Evolutionary conservation across 2,888 invertebrate genomes (phyloP).

Genomic region (Tetrapedia diversipes): DNA sequence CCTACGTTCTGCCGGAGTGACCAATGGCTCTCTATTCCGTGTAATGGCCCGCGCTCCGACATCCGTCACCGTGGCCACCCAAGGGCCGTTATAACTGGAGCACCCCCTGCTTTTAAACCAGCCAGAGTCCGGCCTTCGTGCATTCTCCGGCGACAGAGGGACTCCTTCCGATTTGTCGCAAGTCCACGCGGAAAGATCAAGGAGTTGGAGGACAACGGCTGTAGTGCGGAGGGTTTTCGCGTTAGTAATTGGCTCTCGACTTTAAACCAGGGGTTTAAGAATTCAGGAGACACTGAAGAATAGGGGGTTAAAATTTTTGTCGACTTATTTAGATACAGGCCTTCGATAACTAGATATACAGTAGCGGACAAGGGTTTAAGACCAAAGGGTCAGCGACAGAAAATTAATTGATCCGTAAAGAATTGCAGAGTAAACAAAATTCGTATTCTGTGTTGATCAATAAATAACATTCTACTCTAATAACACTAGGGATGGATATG

Average conservation of each 20-base stretch:
- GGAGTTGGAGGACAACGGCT: neutral
- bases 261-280: neutral
- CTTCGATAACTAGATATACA: too few species aligned
- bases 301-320: too few species aligned
- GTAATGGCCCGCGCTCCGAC: conserved; percentile 81
- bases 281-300: too few species aligned
- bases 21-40: conserved; percentile 82
- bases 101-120: conserved; percentile 48
- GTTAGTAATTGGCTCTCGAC: neutral
- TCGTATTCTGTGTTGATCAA: too few species aligned
- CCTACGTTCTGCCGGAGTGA: conserved; percentile 81
- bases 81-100: conserved; percentile 76
- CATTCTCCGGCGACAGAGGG: conserved; percentile 60
- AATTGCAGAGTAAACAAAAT: too few species aligned
- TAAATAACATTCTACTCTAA: too few species aligned
- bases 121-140: conserved; percentile 16
- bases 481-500: too few species aligned
- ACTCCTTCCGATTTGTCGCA: conserved; percentile 19
- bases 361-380: too few species aligned
- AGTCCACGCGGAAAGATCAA: neutral
- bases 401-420: too few species aligned
- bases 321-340: too few species aligned
- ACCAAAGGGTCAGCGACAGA: too few species aligned
- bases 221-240: neutral
- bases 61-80: conserved; percentile 81